phyloP scores from a whole-genome alignment of 2,113 vertebrate species.

The Hippopotamus amphibius region DNA sequence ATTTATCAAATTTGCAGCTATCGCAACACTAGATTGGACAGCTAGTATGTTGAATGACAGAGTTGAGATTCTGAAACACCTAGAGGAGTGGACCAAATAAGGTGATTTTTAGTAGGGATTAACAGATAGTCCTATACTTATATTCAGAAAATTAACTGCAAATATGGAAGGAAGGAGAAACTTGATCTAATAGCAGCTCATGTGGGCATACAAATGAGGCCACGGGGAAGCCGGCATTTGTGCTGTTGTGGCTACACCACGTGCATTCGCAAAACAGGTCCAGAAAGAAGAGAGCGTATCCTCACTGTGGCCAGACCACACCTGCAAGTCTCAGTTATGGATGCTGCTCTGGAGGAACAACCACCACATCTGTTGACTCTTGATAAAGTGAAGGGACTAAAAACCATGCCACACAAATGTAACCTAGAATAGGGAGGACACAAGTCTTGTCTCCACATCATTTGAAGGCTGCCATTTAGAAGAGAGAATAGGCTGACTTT shows the following conservation, averaged over 20 bases:
- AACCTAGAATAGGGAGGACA: neutral
- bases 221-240: neutral
- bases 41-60: neutral
- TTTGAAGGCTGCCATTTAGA: constrained; percentile 28
- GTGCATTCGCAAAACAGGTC: neutral
- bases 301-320: neutral
- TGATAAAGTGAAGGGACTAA: neutral
- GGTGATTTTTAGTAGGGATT: neutral
- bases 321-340: neutral
- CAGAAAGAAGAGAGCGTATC: neutral
- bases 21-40: neutral
- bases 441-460: neutral
- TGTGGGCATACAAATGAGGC: neutral
- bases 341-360: neutral
- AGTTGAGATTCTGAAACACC: constrained; percentile 46
- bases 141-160: constrained; percentile 23
- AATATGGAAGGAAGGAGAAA: neutral
- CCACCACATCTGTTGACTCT: neutral
- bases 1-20: neutral
- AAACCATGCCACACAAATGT: neutral
- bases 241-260: neutral
- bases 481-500: neutral
- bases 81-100: neutral
- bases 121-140: neutral
- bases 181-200: neutral